Evolutionary conservation across 2,888 invertebrate species (phyloP).

Genomic region (Epiblema foenella): DNA sequence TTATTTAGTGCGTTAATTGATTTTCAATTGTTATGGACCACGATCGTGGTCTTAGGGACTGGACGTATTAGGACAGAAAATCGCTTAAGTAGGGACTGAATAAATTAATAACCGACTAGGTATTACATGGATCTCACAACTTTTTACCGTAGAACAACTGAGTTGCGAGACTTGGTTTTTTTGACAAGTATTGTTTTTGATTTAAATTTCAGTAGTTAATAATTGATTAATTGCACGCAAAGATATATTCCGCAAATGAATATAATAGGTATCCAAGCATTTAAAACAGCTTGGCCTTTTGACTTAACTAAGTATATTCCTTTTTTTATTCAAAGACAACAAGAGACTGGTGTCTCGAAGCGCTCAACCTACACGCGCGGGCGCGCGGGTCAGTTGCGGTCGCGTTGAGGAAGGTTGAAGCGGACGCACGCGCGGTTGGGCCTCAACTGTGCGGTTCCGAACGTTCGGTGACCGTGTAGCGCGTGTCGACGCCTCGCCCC

Average conservation of each 20-base stretch:
- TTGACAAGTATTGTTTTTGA: no score
- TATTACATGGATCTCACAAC: no score
- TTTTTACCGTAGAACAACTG: no score
- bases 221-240: background rate
- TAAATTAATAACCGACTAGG: no score
- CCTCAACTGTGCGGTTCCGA: slow-evolving; percentile 76
- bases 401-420: slow-evolving; percentile 85
- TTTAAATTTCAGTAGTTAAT: background rate
- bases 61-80: no score
- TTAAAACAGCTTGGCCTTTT: slow-evolving; percentile 10
- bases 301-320: slow-evolving; percentile 11
- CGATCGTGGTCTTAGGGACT: no score
- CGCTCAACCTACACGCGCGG: slow-evolving; percentile 43
- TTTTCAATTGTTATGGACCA: no score
- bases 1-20: no score
- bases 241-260: background rate
- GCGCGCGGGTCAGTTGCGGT: slow-evolving; percentile 82
- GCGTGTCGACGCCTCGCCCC: slow-evolving; percentile 81
- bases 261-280: background rate
- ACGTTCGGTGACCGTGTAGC: slow-evolving; percentile 83
- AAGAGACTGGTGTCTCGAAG: slow-evolving; percentile 37
- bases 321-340: slow-evolving; percentile 37
- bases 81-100: no score
- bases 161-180: no score
- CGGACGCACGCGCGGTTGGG: slow-evolving; percentile 80